Conservation (phyloP, 2,797 vertebrate genomes). For the Ibycter americanus region DNA sequence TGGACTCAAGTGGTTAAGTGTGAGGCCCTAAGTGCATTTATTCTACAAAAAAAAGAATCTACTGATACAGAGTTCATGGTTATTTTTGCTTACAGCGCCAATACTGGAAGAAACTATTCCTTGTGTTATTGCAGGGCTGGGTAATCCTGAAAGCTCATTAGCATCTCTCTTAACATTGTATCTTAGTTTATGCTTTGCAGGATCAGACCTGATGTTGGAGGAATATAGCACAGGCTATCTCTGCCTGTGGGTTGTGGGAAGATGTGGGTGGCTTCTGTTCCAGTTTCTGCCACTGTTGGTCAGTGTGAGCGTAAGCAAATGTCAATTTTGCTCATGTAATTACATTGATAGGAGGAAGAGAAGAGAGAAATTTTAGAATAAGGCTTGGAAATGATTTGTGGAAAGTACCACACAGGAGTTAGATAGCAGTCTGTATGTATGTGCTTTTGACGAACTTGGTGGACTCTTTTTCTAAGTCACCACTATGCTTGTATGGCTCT, state of each 20-base stretch:
- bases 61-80: not conserved
- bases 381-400: not conserved
- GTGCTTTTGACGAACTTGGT: not conserved
- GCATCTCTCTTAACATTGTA: not conserved
- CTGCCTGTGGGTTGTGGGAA: not conserved
- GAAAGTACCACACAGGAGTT: not conserved
- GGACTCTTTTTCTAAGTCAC: not conserved
- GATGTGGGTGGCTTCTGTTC: not conserved
- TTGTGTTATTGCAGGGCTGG: not conserved
- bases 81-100: not conserved
- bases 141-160: not conserved
- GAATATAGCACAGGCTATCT: not conserved
- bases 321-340: not conserved
- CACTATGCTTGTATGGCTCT: not conserved
- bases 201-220: not conserved
- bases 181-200: not conserved
- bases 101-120: not conserved
- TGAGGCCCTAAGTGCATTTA: not conserved
- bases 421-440: not conserved
- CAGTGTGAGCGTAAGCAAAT: not conserved
- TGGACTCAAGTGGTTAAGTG: not conserved
- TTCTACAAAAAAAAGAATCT: not conserved
- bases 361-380: not conserved
- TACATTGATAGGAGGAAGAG: fast-evolving
- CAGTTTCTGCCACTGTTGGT: not conserved